These are phyloP conservation scores for Chironomus riparius DNA, from an alignment of 2,888 invertebrate species.

Conservation along the genomic window DNA sequence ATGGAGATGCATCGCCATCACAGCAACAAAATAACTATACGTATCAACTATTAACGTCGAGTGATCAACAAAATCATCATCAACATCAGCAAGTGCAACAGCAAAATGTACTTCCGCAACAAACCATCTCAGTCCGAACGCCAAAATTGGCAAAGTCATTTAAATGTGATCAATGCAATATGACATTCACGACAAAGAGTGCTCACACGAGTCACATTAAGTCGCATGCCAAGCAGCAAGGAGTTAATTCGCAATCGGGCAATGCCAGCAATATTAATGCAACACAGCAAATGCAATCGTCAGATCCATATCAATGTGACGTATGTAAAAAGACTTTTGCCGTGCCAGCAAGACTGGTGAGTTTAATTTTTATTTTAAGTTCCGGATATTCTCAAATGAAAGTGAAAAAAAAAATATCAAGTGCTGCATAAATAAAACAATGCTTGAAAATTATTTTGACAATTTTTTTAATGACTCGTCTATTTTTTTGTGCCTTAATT, in stretches of 20 bases:
- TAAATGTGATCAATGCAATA: constrained; percentile 62
- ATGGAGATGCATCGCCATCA: constrained; percentile 13
- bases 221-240: constrained; percentile 50
- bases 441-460: too few species aligned
- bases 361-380: constrained; percentile 28
- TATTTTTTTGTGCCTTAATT: too few species aligned
- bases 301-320: constrained; percentile 78
- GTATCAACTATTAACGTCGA: constrained; percentile 23
- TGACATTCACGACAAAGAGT: constrained; percentile 65
- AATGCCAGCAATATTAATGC: constrained; percentile 27
- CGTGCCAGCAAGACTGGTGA: constrained; percentile 71
- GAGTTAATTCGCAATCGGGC: constrained; percentile 25
- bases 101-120: constrained; percentile 27
- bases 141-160: constrained; percentile 38
- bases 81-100: constrained; percentile 29
- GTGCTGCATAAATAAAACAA: too few species aligned
- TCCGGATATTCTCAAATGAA: too few species aligned
- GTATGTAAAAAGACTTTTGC: constrained; percentile 86
- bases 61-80: constrained; percentile 24
- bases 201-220: constrained; percentile 61
- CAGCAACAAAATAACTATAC: constrained; percentile 16
- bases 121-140: background rate
- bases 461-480: too few species aligned
- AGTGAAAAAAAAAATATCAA: too few species aligned
- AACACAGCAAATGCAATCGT: constrained; percentile 32